phyloP scores from a whole-genome alignment of 2,888 invertebrate species.

The Furcula furcula region DNA sequence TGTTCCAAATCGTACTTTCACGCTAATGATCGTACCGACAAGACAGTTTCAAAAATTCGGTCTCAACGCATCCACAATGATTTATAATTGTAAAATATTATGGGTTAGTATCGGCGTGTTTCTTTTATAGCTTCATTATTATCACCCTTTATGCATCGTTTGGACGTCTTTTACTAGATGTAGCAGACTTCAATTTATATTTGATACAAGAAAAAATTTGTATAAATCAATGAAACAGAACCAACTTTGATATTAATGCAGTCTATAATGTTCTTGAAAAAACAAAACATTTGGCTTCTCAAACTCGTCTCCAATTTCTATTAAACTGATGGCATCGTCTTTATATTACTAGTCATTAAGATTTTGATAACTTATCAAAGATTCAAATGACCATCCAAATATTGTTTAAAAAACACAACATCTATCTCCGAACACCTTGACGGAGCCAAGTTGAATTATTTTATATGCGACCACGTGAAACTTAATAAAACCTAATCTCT shows the following conservation, averaged over 20 bases:
- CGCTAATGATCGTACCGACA: conserved; percentile 33
- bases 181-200: too few relatives aligned
- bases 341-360: too few relatives aligned
- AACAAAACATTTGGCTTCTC: too few relatives aligned
- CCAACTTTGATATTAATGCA: too few relatives aligned
- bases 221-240: too few relatives aligned
- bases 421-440: not conserved
- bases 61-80: conserved; percentile 23
- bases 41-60: conserved; percentile 29
- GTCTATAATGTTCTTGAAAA: too few relatives aligned
- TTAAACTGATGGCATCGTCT: too few relatives aligned
- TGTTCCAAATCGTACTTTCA: conserved; percentile 27
- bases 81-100: conserved; percentile 20
- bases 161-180: too few relatives aligned
- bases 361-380: too few relatives aligned
- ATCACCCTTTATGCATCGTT: not conserved
- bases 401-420: not conserved
- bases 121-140: not conserved
- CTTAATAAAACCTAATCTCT: conserved; percentile 29
- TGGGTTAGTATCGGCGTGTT: conserved; percentile 6
- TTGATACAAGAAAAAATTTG: too few relatives aligned
- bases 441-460: conserved; percentile 5
- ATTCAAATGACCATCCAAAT: too few relatives aligned
- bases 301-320: too few relatives aligned
- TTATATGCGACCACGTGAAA: conserved; percentile 6